These are phyloP conservation scores for Drosophila asahinai DNA, from an alignment of 1,140 invertebrate genomes.

Conservation along the genomic window DNA sequence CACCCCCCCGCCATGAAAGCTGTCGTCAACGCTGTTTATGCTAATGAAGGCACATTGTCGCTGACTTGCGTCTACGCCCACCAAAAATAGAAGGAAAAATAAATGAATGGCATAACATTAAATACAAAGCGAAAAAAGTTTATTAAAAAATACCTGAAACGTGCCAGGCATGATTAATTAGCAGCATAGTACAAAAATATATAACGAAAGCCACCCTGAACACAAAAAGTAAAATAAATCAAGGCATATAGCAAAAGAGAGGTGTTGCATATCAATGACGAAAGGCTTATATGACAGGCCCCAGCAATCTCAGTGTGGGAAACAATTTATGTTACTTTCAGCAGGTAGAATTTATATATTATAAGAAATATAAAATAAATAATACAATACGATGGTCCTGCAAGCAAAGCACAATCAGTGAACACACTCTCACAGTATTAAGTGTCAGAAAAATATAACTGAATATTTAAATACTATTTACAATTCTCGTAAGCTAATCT, in stretches of 20 bases:
- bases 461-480: neutral
- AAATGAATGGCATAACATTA: slow-evolving; percentile 61
- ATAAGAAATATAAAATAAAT: neutral
- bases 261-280: slow-evolving; percentile 38
- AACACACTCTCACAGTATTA: slow-evolving; percentile 2
- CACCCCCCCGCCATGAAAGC: slow-evolving; percentile 26
- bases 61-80: slow-evolving; percentile 53
- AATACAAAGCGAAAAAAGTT: slow-evolving; percentile 32
- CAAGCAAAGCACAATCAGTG: slow-evolving; percentile 11
- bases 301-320: slow-evolving; percentile 16
- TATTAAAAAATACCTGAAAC: slow-evolving; percentile 37
- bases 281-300: slow-evolving; percentile 5
- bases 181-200: slow-evolving; percentile 52
- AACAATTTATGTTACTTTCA: neutral
- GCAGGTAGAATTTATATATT: neutral
- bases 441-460: neutral
- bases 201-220: slow-evolving; percentile 36
- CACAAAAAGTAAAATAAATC: slow-evolving; percentile 18
- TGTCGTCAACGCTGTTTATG: slow-evolving; percentile 64
- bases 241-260: slow-evolving; percentile 8
- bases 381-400: no score
- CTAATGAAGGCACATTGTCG: slow-evolving; percentile 73
- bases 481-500: neutral
- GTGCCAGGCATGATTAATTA: slow-evolving; percentile 68
- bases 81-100: slow-evolving; percentile 37